Conservation (phyloP, 2,113 vertebrate species). For the Anas platyrhynchos region DNA sequence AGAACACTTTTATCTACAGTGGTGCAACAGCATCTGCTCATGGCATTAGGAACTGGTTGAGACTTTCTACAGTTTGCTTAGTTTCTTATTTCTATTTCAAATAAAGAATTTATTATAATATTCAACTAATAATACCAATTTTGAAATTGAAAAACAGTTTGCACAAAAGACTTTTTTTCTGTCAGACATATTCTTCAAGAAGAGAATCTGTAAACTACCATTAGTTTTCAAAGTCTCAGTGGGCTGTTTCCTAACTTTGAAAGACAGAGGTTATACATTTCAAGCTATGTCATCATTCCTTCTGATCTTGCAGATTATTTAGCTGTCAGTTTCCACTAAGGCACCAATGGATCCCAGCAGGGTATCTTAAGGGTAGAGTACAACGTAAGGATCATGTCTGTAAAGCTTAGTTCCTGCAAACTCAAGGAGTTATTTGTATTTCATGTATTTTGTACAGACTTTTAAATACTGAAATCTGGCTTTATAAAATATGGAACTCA, state of each 20-base stretch:
- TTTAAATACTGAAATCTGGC: not conserved
- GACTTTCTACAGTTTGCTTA: not conserved
- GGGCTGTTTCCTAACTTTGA: not conserved
- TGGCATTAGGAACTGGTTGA: not conserved
- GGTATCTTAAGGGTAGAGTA: not conserved
- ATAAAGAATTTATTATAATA: not conserved
- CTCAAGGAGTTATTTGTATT: not conserved
- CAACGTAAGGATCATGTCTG: not conserved
- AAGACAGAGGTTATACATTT: not conserved
- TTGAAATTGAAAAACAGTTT: not conserved
- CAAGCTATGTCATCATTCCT: not conserved
- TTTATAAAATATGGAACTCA: not conserved
- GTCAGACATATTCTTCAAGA: not conserved
- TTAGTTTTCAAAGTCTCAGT: not conserved
- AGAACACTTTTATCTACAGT: not conserved
- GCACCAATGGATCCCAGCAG: not conserved
- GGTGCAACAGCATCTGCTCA: not conserved
- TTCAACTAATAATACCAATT: not conserved
- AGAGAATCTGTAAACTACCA: not conserved
- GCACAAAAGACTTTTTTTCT: not conserved
- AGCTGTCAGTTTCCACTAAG: not conserved
- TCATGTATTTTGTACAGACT: not conserved
- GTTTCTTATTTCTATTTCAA: not conserved
- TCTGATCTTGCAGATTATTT: not conserved
- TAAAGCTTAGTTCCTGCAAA: not conserved